Evolutionary conservation across 2,113 vertebrate genomes (phyloP), one percentile per base, ranked within the genome.

Genomic region (Gobiocypris rarus): DNA sequence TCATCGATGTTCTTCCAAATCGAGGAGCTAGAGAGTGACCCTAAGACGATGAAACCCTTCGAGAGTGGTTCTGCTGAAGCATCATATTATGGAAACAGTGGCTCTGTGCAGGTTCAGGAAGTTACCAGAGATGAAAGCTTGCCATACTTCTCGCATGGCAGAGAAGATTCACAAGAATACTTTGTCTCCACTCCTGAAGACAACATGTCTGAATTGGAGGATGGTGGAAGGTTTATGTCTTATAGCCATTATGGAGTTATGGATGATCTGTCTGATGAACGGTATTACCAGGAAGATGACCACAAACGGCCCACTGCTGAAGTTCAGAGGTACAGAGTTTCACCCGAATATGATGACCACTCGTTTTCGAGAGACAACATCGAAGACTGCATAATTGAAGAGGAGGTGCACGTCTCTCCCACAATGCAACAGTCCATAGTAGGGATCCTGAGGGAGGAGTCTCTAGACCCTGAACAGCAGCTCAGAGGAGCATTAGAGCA

Each of bases 101-200:
- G 86, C 75, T 92, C 92, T 84, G 92, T 89, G 34, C 89, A 84
- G 7, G 89, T 92, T 61, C 87, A 91, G 22, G 92, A 94, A 4
- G 75, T 88, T 67, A 89, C 87, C 10, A 91, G 76, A 87, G 92
- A 93, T 58, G 86, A 73, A 15, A 91, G 90, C 69, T 84, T 83
- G 79, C 83, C 92, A 22, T 90, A 89, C 85, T 91, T 90, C 63
- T 95, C 87, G 88, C 92, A 22, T 85, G 94, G 89, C 81, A 91
- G 34, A 34, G 34, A 93, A 63, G 96, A 97, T 87, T 93, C 95
- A 22, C 83, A 86, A 24, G 96, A 96, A 63, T 98, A 99, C 85
- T 97, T 96, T 85, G 97, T 98, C 73, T 99, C 97, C 3, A 96
- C 96, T 63, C 97, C 98, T 0, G 97, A 99, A 76, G 97, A 98